These are phyloP conservation scores for Pachypsylla venusta DNA, from an alignment of 1,140 invertebrate genomes.

Conservation along the genomic window DNA sequence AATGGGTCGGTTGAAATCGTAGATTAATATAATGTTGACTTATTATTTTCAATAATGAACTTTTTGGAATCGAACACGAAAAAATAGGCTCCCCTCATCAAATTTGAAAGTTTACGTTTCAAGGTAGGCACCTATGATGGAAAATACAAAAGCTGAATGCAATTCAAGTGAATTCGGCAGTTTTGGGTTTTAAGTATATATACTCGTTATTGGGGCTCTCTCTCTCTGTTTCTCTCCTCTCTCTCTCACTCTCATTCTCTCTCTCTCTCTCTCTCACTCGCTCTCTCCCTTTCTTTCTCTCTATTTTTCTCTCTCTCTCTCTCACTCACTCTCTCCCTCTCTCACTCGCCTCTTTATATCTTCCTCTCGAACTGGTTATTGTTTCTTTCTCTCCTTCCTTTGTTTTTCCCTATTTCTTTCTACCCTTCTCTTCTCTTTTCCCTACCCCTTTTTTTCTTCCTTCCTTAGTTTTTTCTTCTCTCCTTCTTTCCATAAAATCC, in stretches of 20 bases:
- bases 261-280: not conserved
- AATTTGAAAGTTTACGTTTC: not conserved
- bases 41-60: no score
- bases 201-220: not conserved
- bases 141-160: no score
- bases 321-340: not conserved
- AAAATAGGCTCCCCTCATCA: not conserved
- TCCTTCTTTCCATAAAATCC: conserved; percentile 17
- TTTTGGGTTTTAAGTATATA: not conserved
- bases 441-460: not conserved
- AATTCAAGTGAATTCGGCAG: no score
- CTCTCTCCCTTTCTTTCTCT: not conserved
- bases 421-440: not conserved
- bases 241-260: conserved; percentile 24
- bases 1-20: no score
- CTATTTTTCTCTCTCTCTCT: not conserved
- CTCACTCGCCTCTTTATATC: not conserved
- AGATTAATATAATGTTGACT: no score
- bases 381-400: not conserved
- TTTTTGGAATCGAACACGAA: not conserved
- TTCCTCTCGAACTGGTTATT: not conserved
- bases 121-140: not conserved
- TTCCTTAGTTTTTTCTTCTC: not conserved
- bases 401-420: conserved; percentile 8
- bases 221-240: conserved; percentile 29